Evolutionary conservation across 2,888 invertebrate species (phyloP), one percentile per base, ranked within the genome.

Genomic region (Aradus depressus): DNA sequence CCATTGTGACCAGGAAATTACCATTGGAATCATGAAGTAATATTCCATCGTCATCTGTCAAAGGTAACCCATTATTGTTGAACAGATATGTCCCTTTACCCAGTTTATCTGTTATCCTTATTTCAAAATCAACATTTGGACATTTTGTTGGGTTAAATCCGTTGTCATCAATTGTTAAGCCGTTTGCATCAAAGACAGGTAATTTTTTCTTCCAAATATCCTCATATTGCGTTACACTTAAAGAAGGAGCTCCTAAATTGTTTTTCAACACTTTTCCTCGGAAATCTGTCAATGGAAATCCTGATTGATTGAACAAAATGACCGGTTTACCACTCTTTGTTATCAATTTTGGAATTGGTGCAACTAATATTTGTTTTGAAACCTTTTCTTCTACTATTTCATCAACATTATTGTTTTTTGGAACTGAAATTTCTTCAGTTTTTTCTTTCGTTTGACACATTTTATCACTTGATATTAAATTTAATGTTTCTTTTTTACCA

Each of bases 251-350:
- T 21, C 43, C 50, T 23, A 42, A 34, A 34, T 50, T 50, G 34
- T 50, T 50, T 42, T 42, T 41, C 19, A 50, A 42, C 41, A 50
- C 25, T 26, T 43, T 50, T 10, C 50, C 50, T 22, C 43, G 32
- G n/a, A 35, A 18, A 34, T 50, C 50, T 18, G 50, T 50, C 5
- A 42, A 14, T 8, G 50, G 50, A 23, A 23, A 50, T n/a, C 50
- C 50, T 12, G 42, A 32, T 28, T 32, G 28, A 12, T 50, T 38
- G 23, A 35, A 50, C n/a, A 50, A 23, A 34, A 42, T 22, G 5
- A 38, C 35, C 8, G 42, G 50, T 14, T 34, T 37, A 10, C 43
- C 43, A 50, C 43, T 42, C 8, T 16, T 18, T 16, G 1, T 35
- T 4, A 21, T 3, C 5, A 38, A 22, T 19, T 12, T 6, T 38